Evolutionary conservation across 2,797 vertebrate species (phyloP), one percentile per base, ranked within the genome.

Genomic region (Aratinga solstitialis): DNA sequence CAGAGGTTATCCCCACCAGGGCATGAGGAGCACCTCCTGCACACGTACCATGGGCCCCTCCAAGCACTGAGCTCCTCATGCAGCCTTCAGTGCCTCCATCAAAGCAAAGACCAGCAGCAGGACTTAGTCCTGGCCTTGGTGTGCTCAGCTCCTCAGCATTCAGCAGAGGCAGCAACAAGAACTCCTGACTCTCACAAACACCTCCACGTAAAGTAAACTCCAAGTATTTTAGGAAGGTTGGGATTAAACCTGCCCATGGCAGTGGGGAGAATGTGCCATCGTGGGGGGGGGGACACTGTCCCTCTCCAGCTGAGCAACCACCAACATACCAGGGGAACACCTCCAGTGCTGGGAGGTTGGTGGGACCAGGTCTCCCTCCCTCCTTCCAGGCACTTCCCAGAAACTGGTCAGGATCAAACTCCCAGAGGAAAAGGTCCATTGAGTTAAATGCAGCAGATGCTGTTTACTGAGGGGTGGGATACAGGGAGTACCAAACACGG

Each of bases 371-470:
- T 53, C 30, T 40, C 38, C 51, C 53, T 51, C 34, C 51, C 63
- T 79, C 65, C 42, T 84, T 38, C 36, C 90, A 89, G 56, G 65
- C 71, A 3, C n/a, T 79, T 73, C 78, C 89, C 84, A 90, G 83
- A n/a, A 79, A 84, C 54, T n/a, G 43, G 43, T 63, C 15, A 30
- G 76, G 87, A 88, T 91, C 10, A 0, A 84, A 34, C 32, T 84
- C 94, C 94, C 85, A 61, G 85, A 79, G 90, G 95, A 88, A 72
- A 83, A 84, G 67, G 34, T 45, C 83, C 96, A 92, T 79, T 54
- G 93, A 91, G 96, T 94, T 96, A 98, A 97, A 97, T 7, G 81
- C 62, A 94, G 91, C 94, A 96, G 85, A 94, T 95, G 95, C 93
- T 34, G 74, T 20, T 94, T 93, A n/a, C 84, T 23, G 10, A 94